Percentiles rank a stretch among this genome's conserved stretches.
phyloP scores from a whole-genome alignment of 2,113 vertebrate species.

The Austrofundulus limnaeus region DNA sequence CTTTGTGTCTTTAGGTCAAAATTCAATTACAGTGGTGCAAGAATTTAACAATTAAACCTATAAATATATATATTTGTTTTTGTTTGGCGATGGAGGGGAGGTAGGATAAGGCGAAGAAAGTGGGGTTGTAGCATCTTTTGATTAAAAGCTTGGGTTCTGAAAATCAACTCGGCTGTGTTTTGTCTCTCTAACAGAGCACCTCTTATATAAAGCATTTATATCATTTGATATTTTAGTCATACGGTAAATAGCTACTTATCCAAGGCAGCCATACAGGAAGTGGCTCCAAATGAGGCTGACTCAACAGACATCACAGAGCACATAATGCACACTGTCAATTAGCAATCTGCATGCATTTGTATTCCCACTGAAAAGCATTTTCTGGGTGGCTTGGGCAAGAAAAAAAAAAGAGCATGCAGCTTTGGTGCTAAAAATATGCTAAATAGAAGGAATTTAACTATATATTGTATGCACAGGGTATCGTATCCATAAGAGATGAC shows the following conservation, averaged over 20 bases:
- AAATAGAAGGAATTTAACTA: slow-evolving; percentile 26
- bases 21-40: slow-evolving; percentile 43
- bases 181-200: slow-evolving; percentile 23
- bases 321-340: slow-evolving; percentile 49
- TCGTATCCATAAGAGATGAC: slow-evolving; percentile 20
- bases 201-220: slow-evolving; percentile 54
- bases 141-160: slow-evolving; percentile 47
- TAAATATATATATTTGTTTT: slow-evolving; percentile 1
- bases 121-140: slow-evolving; percentile 40
- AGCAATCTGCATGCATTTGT: slow-evolving; percentile 45
- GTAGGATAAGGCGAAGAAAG: too few relatives aligned
- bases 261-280: slow-evolving; percentile 47
- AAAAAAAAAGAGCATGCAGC: slow-evolving; percentile 40
- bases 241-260: slow-evolving; percentile 60
- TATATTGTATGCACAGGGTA: background rate
- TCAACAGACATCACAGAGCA: slow-evolving; percentile 45
- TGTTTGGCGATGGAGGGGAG: too few relatives aligned
- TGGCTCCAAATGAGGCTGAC: slow-evolving; percentile 51
- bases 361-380: slow-evolving; percentile 47
- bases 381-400: slow-evolving; percentile 24
- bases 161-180: slow-evolving; percentile 22
- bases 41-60: slow-evolving; percentile 17
- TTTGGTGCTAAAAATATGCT: slow-evolving; percentile 36
- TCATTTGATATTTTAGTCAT: slow-evolving; percentile 58
- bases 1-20: slow-evolving; percentile 32